Base-by-base conservation (phyloP, 1,140 invertebrate genomes). In the Goniozus legneri region DNA sequence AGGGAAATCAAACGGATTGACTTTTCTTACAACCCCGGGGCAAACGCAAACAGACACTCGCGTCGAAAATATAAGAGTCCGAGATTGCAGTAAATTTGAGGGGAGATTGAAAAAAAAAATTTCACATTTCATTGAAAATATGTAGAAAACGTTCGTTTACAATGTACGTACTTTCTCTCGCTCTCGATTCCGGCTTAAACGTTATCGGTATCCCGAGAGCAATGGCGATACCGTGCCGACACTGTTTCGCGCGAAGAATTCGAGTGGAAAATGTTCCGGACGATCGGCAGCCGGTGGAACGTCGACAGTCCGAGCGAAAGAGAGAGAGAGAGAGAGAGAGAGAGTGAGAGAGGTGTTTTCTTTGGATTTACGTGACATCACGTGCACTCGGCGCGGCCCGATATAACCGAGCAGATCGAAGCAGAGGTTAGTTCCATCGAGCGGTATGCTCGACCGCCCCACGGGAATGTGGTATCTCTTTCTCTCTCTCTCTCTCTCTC, bases 291-390 rank as follows among this genome's bases (percentile, higher is more conserved):
- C 37, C 44, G 46, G 21, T 34, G 47, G 43, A 56, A 61, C 49
- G 39, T 52, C 45, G 27, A n/a, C 32, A 13, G 7, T 8, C 32
- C 19, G 42, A 50, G 31, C 35, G 30, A 44, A 46, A 42, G 44
- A 58, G 58, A 52, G 40, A 33, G 43, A 31, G 13, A 41, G 46
- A 55, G 60, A 54, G 44, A 45, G 56, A 61, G 52, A 36, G 49
- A 54, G 60, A 58, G 59, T n/a, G 46, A 52, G 42, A 61, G 60
- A 58, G 50, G 49, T 68, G 63, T 69, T 69, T 69, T 69, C 59
- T 66, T 64, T 64, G 55, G 63, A 64, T 71, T 71, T 67, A 69
- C 60, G 59, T 63, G 65, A 69, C 58, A 64, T 61, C 58, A 60
- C 60, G 61, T 58, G 59, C 58, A 55, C 50, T 54, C 50, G 50